Conservation (phyloP, 2,888 invertebrate species). For the Teleiodes luculella region DNA sequence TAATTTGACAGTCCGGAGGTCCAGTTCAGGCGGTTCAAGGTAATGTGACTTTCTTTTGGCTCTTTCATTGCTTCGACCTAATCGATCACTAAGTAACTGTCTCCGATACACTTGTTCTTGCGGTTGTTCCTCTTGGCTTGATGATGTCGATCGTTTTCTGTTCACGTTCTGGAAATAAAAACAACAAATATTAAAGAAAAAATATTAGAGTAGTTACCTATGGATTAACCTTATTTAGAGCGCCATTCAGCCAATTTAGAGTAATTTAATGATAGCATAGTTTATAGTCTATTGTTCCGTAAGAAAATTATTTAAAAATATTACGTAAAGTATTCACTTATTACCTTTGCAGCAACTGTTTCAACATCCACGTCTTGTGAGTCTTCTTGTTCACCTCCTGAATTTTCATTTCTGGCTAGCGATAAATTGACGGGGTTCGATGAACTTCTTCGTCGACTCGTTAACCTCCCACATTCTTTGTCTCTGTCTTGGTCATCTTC, state of each 20-base stretch:
- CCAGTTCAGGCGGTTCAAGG: constrained; percentile 83
- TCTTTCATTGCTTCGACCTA: constrained; percentile 80
- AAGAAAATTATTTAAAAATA: background rate
- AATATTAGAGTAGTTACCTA: too few relatives aligned
- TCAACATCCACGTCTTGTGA: constrained; percentile 76
- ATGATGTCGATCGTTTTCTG: constrained; percentile 72
- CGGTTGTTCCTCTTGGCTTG: constrained; percentile 72
- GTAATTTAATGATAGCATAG: too few relatives aligned
- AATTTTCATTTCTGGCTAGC: constrained; percentile 76
- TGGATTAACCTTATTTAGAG: too few relatives aligned
- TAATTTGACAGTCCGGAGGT: constrained; percentile 81
- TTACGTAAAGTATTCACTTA: background rate
- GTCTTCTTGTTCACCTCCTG: constrained; percentile 78
- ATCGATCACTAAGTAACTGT: constrained; percentile 79
- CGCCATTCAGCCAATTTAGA: too few relatives aligned
- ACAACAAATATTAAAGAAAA: too few relatives aligned
- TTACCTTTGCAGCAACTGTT: constrained; percentile 74
- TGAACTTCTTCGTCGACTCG: constrained; percentile 83
- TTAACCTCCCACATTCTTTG: constrained; percentile 68
- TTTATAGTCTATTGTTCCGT: too few relatives aligned
- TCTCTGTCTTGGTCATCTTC: constrained; percentile 73
- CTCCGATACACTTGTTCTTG: constrained; percentile 78
- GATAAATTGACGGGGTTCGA: constrained; percentile 91
- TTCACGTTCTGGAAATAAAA: constrained; percentile 55
- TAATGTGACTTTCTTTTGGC: constrained; percentile 82